phyloP scores from a whole-genome alignment of 2,113 vertebrate genomes.

The Nesoenas mayeri region DNA sequence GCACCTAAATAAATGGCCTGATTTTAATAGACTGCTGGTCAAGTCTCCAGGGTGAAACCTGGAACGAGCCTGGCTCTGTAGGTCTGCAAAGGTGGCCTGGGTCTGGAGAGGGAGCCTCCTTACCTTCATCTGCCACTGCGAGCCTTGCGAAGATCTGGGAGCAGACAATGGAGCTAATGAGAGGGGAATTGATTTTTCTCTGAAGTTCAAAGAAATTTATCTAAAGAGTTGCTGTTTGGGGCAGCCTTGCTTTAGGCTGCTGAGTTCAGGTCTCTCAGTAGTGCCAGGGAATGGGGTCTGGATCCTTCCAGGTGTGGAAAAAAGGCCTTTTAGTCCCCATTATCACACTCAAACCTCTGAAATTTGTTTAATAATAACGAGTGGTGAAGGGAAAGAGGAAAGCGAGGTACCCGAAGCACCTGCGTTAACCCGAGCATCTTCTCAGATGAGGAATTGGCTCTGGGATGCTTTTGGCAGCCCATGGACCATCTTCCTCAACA shows the following conservation, averaged over 20 bases:
- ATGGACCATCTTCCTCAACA: not conserved
- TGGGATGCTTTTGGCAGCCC: not conserved
- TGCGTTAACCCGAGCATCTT: not conserved
- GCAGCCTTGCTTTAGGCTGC: not conserved
- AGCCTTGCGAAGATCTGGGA: not conserved
- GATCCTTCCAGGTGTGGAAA: not conserved
- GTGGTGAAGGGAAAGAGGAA: not conserved
- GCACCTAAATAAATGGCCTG: conserved; percentile 55
- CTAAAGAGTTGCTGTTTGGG: not conserved
- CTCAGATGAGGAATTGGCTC: not conserved
- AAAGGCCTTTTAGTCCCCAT: not conserved
- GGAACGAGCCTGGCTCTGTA: not conserved
- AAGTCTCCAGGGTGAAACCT: conserved; percentile 17
- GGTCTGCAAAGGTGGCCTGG: not conserved
- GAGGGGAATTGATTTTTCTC: not conserved
- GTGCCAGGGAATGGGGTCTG: not conserved
- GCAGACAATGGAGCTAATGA: not conserved
- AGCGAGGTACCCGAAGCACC: not conserved
- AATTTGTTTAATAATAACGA: not conserved
- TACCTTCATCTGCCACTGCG: not conserved
- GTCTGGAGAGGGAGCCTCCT: not conserved
- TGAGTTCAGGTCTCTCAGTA: not conserved
- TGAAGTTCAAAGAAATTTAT: not conserved
- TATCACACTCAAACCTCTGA: not conserved
- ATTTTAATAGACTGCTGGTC: conserved; percentile 48